Evolutionary conservation across 2,113 vertebrate genomes (phyloP).

Genomic region (Pholis gunnellus): DNA sequence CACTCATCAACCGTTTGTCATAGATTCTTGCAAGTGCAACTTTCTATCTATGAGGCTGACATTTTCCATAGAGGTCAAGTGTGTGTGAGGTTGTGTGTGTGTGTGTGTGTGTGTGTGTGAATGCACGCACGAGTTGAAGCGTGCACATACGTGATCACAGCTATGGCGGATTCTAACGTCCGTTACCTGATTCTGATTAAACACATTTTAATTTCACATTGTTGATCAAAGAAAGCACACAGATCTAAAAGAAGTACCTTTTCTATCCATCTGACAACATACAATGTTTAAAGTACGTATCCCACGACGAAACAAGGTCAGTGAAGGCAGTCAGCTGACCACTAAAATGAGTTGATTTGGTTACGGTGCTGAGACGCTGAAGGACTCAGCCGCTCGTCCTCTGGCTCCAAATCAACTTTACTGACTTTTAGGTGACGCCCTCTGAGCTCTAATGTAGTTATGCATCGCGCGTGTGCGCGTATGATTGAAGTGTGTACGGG

Average conservation of each 20-base stretch:
- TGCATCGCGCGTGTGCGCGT: slow-evolving; percentile 2
- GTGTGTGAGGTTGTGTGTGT: no score
- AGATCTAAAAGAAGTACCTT: neutral
- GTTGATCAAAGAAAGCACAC: neutral
- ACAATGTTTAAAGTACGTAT: neutral
- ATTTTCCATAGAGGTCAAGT: neutral
- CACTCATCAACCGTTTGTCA: neutral
- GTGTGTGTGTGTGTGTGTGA: neutral
- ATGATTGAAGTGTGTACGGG: slow-evolving; percentile 4
- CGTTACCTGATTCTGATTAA: neutral
- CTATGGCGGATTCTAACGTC: no score
- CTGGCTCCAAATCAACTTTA: slow-evolving; percentile 60
- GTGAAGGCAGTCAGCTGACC: slow-evolving; percentile 28
- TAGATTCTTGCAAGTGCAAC: neutral
- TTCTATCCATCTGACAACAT: slow-evolving; percentile 5
- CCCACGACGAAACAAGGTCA: slow-evolving; percentile 47
- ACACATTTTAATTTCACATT: neutral
- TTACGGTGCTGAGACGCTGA: slow-evolving; percentile 44
- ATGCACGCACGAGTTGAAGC: no score
- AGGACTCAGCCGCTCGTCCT: slow-evolving; percentile 50
- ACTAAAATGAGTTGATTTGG: slow-evolving; percentile 60
- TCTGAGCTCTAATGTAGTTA: slow-evolving; percentile 60
- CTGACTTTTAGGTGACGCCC: slow-evolving; percentile 59
- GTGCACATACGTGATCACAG: no score
- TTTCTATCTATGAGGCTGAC: neutral